Evolutionary conservation across 2,797 vertebrate species (phyloP), one percentile per base, ranked within the genome.

Genomic region (Aldrovandia affinis): DNA sequence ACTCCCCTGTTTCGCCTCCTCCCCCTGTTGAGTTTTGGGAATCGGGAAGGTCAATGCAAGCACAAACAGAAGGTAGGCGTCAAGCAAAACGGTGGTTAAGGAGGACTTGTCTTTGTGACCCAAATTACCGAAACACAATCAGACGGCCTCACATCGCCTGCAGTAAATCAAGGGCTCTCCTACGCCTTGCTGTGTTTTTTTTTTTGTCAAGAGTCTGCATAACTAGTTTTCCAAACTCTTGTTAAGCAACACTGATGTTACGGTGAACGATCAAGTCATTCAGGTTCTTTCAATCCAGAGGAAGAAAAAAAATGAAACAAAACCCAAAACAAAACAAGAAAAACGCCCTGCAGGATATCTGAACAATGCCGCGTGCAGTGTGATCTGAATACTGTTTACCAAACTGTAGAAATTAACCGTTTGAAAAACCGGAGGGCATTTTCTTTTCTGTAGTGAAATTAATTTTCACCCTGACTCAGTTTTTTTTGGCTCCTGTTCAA

Each of bases 1-100:
- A 59, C 39, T 70, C n/a, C 36, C 63, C 54, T 25, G n/a, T 52
- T 80, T 79, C 42, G 36, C 82, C 85, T 83, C 36, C 52, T 83
- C 36, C 52, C 61, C 78, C 59, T 54, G 36, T 22, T 65, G 63
- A 57, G 15, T 70, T 47, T 30, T 33, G 73, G 81, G 68, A 86
- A 80, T 86, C 39, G n/a, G n/a, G 18, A 65, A 36, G 54, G 70
- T 83, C 81, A 79, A 42, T 2, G 30, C 55, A 54, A 25, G 70
- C 54, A 28, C 70, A 63, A 80, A 75, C 80, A 59, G 65, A 83
- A 52, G 54, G 39, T 61, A 77, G 10, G 33, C 33, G 25, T 52
- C 78, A 86, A 73, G 68, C 20, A 39, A 25, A 80, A 50, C 22
- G 22, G 47, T 33, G 22, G 22, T 63, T 50, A 33, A n/a, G 61